Percentiles rank a stretch among this genome's conserved stretches.
phyloP scores from a whole-genome alignment of 2,797 vertebrate species.

The Distichodus sexfasciatus region DNA sequence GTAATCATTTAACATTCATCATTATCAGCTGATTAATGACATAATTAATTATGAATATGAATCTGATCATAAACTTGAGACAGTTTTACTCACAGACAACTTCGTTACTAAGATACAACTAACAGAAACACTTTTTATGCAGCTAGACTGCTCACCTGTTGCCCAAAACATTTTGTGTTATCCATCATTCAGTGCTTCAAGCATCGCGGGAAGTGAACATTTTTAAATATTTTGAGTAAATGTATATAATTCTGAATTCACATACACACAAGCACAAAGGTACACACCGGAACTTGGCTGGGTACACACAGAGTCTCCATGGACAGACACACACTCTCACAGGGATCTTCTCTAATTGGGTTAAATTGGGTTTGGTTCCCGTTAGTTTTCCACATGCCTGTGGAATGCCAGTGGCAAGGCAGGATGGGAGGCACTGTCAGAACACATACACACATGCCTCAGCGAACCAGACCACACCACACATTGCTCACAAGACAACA shows the following conservation, averaged over 20 bases:
- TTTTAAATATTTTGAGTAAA: too few species aligned
- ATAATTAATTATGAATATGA: too few species aligned
- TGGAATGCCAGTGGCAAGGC: conserved; percentile 70
- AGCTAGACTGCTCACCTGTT: too few species aligned
- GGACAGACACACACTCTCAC: not conserved
- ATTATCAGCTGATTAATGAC: too few species aligned
- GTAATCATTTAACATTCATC: too few species aligned
- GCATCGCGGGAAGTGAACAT: too few species aligned
- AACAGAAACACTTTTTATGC: too few species aligned
- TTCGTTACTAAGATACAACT: too few species aligned
- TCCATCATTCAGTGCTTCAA: too few species aligned
- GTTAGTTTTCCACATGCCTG: conserved; percentile 56
- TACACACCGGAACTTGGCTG: conserved; percentile 33
- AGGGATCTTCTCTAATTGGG: conserved; percentile 76
- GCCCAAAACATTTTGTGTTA: too few species aligned
- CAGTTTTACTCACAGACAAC: too few species aligned
- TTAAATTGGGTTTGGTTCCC: conserved; percentile 75
- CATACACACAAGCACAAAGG: conserved; percentile 29
- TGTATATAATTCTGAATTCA: conserved; percentile 28
- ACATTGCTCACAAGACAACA: not conserved
- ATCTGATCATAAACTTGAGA: too few species aligned
- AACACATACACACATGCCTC: conserved; percentile 56
- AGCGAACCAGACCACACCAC: conserved; percentile 56
- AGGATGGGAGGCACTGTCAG: conserved; percentile 74
- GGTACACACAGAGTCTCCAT: not conserved